A percentile compares a stretch with the other conserved stretches of the same genome.
phyloP scores from a whole-genome alignment of 1,140 invertebrate species.

The Druon quercuslanigerum region DNA sequence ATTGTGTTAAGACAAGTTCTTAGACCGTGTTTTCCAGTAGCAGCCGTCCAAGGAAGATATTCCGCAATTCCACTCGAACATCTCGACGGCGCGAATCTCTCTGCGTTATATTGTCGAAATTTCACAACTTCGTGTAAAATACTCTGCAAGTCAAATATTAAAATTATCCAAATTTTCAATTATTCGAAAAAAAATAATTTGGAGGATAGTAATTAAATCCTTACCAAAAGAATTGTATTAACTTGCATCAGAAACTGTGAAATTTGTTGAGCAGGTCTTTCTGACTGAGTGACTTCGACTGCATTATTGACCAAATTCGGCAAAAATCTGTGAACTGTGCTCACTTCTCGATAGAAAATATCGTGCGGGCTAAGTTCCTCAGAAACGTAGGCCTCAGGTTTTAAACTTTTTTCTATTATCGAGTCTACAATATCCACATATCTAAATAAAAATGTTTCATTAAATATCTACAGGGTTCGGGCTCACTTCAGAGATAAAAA shows the following conservation, averaged over 20 bases:
- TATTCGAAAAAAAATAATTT: too few species aligned
- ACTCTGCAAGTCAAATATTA: constrained; percentile 57
- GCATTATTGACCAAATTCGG: constrained; percentile 76
- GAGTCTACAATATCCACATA: constrained; percentile 74
- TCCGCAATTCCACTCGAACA: constrained; percentile 70
- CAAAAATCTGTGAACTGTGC: constrained; percentile 76
- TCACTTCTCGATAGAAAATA: constrained; percentile 84
- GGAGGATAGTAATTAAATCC: not conserved
- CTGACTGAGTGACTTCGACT: constrained; percentile 76
- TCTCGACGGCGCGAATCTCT: constrained; percentile 72
- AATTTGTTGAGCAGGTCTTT: constrained; percentile 75
- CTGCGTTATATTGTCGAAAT: constrained; percentile 77
- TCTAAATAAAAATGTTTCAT: constrained; percentile 49
- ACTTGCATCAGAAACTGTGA: constrained; percentile 76
- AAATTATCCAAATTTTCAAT: constrained; percentile 33
- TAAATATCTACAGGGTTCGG: not conserved
- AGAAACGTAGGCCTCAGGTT: constrained; percentile 61
- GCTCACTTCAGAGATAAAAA: too few species aligned
- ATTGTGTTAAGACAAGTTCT: constrained; percentile 76
- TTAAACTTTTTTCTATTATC: constrained; percentile 79
- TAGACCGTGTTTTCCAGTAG: constrained; percentile 76
- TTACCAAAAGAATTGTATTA: constrained; percentile 70
- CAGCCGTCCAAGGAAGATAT: constrained; percentile 82
- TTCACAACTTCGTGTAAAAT: constrained; percentile 78
- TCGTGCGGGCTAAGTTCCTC: constrained; percentile 81